Evolutionary conservation across 2,888 invertebrate genomes (phyloP).

Genomic region (Strigamia crassipes): DNA sequence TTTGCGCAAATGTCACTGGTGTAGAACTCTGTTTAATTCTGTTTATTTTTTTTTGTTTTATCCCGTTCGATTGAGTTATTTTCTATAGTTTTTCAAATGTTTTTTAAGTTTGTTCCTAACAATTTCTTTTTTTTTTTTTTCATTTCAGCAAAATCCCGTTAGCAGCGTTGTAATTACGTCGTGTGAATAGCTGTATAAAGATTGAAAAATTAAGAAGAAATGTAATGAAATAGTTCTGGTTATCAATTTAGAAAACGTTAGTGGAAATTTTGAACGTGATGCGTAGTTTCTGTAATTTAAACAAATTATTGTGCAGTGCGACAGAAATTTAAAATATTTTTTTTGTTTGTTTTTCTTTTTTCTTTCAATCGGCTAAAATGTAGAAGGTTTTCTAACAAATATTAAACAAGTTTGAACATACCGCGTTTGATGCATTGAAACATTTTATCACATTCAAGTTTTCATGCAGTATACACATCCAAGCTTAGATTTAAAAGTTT

Average conservation of each 20-base stretch:
- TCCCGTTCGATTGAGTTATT: not conserved
- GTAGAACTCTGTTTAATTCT: not conserved
- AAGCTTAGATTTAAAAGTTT: not conserved
- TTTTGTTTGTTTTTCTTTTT: too few species aligned
- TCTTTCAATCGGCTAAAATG: not conserved
- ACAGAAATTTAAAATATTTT: not conserved
- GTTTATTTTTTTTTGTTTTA: too few species aligned
- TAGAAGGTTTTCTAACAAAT: not conserved
- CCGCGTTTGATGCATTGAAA: not conserved
- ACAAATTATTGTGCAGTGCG: not conserved
- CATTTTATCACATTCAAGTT: not conserved
- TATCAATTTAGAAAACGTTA: not conserved
- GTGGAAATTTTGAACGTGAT: not conserved
- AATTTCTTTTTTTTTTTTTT: not conserved
- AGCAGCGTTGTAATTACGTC: not conserved
- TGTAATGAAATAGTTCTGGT: not conserved
- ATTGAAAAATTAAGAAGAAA: not conserved
- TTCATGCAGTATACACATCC: not conserved
- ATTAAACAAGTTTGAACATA: not conserved
- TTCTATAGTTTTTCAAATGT: not conserved
- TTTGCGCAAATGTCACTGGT: not conserved
- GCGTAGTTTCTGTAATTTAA: not conserved
- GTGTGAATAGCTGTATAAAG: not conserved
- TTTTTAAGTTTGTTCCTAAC: not conserved
- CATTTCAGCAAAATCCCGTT: constrained; percentile 4